Evolutionary conservation across 1,140 invertebrate species (phyloP).

Genomic region (Branchinecta lynchi): DNA sequence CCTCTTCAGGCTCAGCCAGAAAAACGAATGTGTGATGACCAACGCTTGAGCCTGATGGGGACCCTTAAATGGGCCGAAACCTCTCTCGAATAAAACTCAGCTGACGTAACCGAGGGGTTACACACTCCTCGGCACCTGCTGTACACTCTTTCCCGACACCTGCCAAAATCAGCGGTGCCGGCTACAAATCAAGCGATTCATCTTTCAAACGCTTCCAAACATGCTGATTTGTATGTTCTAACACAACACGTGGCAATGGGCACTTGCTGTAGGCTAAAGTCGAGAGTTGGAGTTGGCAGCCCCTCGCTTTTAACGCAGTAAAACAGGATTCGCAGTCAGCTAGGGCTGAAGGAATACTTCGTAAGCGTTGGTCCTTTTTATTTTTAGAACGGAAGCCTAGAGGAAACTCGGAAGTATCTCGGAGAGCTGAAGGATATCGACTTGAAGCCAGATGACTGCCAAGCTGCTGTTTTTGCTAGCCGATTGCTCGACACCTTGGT

Average conservation of each 20-base stretch:
- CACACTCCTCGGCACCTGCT: no score
- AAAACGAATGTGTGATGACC: no score
- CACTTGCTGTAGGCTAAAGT: background rate
- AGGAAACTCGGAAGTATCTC: background rate
- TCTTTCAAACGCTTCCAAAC: background rate
- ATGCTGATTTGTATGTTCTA: background rate
- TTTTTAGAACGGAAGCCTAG: background rate
- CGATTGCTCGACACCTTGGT: background rate
- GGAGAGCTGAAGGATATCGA: constrained; percentile 2
- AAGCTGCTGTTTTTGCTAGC: background rate
- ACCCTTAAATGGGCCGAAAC: no score
- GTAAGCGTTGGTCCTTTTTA: background rate
- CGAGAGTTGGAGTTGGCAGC: background rate
- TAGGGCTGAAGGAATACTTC: background rate
- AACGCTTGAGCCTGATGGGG: no score
- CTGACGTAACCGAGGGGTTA: no score
- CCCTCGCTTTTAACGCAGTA: background rate
- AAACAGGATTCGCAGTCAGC: background rate
- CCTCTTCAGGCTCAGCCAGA: no score
- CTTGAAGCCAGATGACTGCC: background rate
- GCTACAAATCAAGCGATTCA: no score
- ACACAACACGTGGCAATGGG: background rate
- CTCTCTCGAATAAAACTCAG: no score
- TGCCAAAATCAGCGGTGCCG: no score
- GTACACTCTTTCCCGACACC: no score